Base-by-base conservation (phyloP, 2,888 invertebrate genomes). In the Drosophila anomalata region DNA sequence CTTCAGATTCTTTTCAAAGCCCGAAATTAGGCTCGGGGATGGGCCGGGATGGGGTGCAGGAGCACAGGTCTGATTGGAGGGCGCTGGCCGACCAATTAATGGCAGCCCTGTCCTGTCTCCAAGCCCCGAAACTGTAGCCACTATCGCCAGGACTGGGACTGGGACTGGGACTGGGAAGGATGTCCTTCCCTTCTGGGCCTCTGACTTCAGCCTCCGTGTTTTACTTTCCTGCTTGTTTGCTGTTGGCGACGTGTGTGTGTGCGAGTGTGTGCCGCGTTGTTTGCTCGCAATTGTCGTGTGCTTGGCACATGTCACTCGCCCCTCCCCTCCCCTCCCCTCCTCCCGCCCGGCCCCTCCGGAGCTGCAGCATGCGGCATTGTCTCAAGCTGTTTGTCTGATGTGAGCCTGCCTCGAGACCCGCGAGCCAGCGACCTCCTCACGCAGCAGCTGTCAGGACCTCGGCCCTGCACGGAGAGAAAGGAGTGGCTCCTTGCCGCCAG, bases 371-470 rank as follows among this genome's bases (percentile, higher is more conserved):
- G 80, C 87, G 59, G 82, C 87, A 83, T 83, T 83, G 82, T 83
- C 82, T 83, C 88, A 87, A 87, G 86, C 88, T 87, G 87, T 87
- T 87, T 83, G 65, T 80, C 79, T 83, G 88, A 83, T 85, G 87
- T 85, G 87, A 85, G 82, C 65, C 41, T 57, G 47, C 36, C 57
- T 48, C 51, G 20, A 29, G 31, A 41, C 20, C 26, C 24, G 39
- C 52, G 39, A 29, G 22, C 51, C 24, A 24, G 9, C 12, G 14
- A 24, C 22, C 22, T 24, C 22, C 22, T 36, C 48, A 11, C 44
- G 63, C 62, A 50, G 62, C 63, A 53, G 63, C 53, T 66, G 66
- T 46, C 58, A 58, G 58, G 55, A 58, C 54, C 29, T 50, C 33
- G 17, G 11, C 11, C 3, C 3, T 42, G 9, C 42, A 42, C 42